phyloP scores from a whole-genome alignment of 2,888 invertebrate species.

The Andrena haemorrhoa region DNA sequence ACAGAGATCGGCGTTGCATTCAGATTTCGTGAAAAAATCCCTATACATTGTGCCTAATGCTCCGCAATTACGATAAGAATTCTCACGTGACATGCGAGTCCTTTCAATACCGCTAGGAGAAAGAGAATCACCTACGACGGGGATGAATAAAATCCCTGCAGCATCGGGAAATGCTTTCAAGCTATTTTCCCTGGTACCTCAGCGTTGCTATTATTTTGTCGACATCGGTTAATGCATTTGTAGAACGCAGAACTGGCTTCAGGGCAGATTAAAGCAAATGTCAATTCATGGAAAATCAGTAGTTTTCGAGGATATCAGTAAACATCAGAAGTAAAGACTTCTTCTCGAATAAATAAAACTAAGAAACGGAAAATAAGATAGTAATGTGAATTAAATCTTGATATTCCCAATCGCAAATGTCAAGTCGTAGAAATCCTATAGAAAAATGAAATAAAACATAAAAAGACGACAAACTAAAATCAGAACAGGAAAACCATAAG shows the following conservation, averaged over 20 bases:
- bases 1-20: not conserved
- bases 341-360: not conserved
- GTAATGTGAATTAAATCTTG: too few species aligned
- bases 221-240: not conserved
- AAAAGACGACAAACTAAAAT: not conserved
- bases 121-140: not conserved
- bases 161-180: not conserved
- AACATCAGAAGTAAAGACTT: not conserved
- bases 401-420: too few species aligned
- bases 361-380: not conserved
- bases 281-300: not conserved
- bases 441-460: not conserved
- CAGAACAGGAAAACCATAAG: not conserved
- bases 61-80: slow-evolving; percentile 1
- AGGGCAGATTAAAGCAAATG: not conserved
- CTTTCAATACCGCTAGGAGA: not conserved
- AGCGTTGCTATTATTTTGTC: not conserved
- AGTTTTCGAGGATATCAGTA: not conserved
- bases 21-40: not conserved
- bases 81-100: not conserved
- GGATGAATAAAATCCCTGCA: not conserved
- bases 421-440: too few species aligned
- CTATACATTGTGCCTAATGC: not conserved
- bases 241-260: not conserved
- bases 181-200: not conserved